Evolutionary conservation across 2,113 vertebrate genomes (phyloP).

Genomic region (Apus apus): DNA sequence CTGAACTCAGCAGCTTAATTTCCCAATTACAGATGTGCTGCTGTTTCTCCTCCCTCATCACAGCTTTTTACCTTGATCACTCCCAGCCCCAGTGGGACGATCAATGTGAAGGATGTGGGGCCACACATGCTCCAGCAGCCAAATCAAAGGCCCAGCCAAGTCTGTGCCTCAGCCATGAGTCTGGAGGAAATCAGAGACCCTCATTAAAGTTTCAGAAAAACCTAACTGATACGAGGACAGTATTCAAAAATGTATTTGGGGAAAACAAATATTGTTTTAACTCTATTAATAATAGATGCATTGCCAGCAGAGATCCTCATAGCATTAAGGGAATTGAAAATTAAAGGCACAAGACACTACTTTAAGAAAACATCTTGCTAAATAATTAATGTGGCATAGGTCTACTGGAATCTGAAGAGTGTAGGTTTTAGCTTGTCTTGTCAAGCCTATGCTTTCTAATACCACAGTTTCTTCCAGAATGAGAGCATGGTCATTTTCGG

Average conservation of each 20-base stretch:
- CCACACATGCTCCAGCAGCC: neutral
- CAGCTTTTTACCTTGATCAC: slow-evolving; percentile 12
- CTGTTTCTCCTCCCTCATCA: slow-evolving; percentile 10
- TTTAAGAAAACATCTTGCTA: slow-evolving; percentile 72
- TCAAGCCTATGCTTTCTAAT: slow-evolving; percentile 25
- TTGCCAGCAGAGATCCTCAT: slow-evolving; percentile 72
- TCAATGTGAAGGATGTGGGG: neutral
- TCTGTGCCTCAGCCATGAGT: neutral
- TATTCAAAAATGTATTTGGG: slow-evolving; percentile 65
- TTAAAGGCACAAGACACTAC: slow-evolving; percentile 72
- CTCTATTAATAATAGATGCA: slow-evolving; percentile 78
- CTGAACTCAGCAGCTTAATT: slow-evolving; percentile 34
- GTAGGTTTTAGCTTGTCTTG: slow-evolving; percentile 13
- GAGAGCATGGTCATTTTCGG: neutral
- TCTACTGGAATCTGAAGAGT: slow-evolving; percentile 23
- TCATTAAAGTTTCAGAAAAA: slow-evolving; percentile 48
- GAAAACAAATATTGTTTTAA: slow-evolving; percentile 82
- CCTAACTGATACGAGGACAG: slow-evolving; percentile 37
- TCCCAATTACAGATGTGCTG: neutral
- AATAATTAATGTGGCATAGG: slow-evolving; percentile 67
- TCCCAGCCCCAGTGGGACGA: neutral
- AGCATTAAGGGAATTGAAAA: slow-evolving; percentile 79
- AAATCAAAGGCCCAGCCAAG: slow-evolving; percentile 19
- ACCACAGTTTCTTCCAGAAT: neutral
- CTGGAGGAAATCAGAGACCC: slow-evolving; percentile 44